phyloP scores from a whole-genome alignment of 2,113 vertebrate genomes.

The Proterorhinus semilunaris region DNA sequence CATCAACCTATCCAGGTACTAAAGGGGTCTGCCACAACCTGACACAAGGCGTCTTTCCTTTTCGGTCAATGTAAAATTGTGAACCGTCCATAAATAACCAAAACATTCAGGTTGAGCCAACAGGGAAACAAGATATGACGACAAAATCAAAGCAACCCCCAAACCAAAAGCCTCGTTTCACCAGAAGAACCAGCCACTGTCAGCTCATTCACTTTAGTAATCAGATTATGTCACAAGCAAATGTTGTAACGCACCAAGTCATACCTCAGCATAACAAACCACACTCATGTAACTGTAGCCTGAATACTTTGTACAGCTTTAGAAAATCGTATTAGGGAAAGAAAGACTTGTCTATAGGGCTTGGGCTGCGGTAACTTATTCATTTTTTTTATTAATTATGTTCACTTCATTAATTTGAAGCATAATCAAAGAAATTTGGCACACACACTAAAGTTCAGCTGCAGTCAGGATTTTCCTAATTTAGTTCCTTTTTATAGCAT shows the following conservation, averaged over 20 bases:
- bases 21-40: too few relatives aligned
- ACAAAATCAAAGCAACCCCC: too few relatives aligned
- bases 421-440: background rate
- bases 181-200: slow-evolving; percentile 29
- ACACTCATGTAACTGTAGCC: slow-evolving; percentile 24
- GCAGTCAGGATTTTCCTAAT: too few relatives aligned
- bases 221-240: slow-evolving; percentile 41
- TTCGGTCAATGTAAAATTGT: too few relatives aligned
- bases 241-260: slow-evolving; percentile 11
- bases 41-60: too few relatives aligned
- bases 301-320: slow-evolving; percentile 26
- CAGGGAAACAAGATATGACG: background rate
- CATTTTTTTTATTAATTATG: too few relatives aligned
- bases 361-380: too few relatives aligned
- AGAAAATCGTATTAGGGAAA: slow-evolving; percentile 47
- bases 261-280: slow-evolving; percentile 22
- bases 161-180: background rate
- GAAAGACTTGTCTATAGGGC: slow-evolving; percentile 14
- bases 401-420: background rate
- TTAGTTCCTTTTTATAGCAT: too few relatives aligned
- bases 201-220: slow-evolving; percentile 27
- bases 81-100: too few relatives aligned
- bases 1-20: too few relatives aligned
- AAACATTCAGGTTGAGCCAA: background rate
- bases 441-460: too few relatives aligned